These are phyloP conservation scores for Sphyrna mokarran DNA, from an alignment of 2,113 vertebrate species.

Conservation along the genomic window DNA sequence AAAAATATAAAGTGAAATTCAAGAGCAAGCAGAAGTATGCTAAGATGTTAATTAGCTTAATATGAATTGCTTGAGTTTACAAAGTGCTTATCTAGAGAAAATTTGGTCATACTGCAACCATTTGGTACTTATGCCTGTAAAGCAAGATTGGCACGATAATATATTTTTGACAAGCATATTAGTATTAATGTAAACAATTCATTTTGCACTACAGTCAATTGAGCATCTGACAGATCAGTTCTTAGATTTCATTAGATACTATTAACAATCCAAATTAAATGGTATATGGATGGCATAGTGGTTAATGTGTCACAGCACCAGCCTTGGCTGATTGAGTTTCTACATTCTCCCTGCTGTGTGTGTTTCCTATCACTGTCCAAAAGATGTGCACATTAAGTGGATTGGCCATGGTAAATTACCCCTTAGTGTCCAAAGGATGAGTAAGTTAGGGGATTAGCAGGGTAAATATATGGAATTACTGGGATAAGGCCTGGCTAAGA, in stretches of 20 bases:
- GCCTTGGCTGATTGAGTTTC: too few species aligned
- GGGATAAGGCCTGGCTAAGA: too few species aligned
- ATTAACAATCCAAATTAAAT: not conserved
- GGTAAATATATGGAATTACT: too few species aligned
- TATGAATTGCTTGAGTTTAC: not conserved
- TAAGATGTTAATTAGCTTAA: not conserved
- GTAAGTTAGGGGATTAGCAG: too few species aligned
- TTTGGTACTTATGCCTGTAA: not conserved
- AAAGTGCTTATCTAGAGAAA: not conserved
- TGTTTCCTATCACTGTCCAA: too few species aligned
- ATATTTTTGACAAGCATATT: not conserved
- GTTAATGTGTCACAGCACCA: too few species aligned
- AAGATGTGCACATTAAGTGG: too few species aligned
- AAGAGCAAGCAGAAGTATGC: not conserved
- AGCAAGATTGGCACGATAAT: not conserved
- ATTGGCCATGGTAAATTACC: too few species aligned
- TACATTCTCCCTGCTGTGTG: too few species aligned
- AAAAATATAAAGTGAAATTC: not conserved
- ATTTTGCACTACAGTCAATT: not conserved
- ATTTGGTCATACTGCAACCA: not conserved
- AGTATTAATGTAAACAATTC: not conserved
- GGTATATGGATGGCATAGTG: too few species aligned
- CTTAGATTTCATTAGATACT: not conserved
- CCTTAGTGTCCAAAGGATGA: too few species aligned
- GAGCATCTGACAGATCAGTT: not conserved